Evolutionary conservation across 2,888 invertebrate species (phyloP).

Genomic region (Sesia bembeciformis): DNA sequence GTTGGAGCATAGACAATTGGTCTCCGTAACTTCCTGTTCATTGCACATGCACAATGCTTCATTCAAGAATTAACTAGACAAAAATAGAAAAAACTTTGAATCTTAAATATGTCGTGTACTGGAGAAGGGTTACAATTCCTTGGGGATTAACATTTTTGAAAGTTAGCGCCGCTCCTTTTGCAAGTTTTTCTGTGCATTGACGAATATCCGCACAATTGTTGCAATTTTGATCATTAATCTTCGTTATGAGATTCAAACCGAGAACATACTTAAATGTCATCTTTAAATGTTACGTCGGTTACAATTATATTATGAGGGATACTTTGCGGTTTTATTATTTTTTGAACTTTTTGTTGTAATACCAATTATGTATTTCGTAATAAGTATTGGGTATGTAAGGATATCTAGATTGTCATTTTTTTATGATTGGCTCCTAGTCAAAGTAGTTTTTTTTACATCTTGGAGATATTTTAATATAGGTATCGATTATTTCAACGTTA

Average conservation of each 20-base stretch:
- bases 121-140: conserved; percentile 46
- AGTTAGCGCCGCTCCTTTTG: conserved; percentile 51
- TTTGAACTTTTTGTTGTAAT: too few species aligned
- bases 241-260: conserved; percentile 10
- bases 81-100: conserved; percentile 14
- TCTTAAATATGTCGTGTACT: conserved; percentile 12
- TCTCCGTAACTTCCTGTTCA: conserved; percentile 57
- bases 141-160: conserved; percentile 46
- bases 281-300: background rate
- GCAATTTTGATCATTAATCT: conserved; percentile 25
- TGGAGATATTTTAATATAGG: too few species aligned
- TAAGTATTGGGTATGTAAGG: too few species aligned
- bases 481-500: too few species aligned
- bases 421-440: too few species aligned
- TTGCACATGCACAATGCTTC: conserved; percentile 45
- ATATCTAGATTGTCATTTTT: too few species aligned
- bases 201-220: conserved; percentile 17
- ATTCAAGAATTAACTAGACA: conserved; percentile 43
- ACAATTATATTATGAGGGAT: background rate
- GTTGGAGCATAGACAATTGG: conserved; percentile 46
- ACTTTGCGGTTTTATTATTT: background rate
- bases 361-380: too few species aligned
- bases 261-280: conserved; percentile 5
- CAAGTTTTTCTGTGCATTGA: conserved; percentile 11
- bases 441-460: too few species aligned